Conservation (phyloP, 1,140 invertebrate species). For the Popillia japonica region DNA sequence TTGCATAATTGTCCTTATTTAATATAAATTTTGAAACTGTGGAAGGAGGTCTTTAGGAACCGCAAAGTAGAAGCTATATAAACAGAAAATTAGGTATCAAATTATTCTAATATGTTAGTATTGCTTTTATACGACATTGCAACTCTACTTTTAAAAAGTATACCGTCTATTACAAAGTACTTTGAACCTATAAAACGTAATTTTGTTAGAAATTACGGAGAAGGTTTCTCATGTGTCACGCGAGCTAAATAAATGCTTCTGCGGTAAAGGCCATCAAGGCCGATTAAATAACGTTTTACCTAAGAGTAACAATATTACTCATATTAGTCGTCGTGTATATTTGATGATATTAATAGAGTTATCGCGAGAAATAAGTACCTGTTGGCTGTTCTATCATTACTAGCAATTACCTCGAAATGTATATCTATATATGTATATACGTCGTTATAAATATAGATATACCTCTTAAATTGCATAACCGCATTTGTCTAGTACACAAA, state of each 20-base stretch:
- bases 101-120: too few relatives aligned
- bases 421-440: too few relatives aligned
- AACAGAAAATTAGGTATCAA: too few relatives aligned
- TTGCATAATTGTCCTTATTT: too few relatives aligned
- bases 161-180: neutral
- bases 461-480: neutral
- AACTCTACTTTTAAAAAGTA: neutral
- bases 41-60: too few relatives aligned
- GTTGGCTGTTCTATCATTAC: too few relatives aligned
- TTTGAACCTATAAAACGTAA: neutral
- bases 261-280: neutral
- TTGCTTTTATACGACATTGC: too few relatives aligned
- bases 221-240: neutral
- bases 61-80: too few relatives aligned
- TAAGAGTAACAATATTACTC: neutral
- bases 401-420: too few relatives aligned
- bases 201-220: neutral
- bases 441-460: neutral
- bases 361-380: too few relatives aligned
- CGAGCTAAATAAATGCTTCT: neutral
- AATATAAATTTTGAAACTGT: too few relatives aligned
- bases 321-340: neutral
- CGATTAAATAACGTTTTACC: neutral
- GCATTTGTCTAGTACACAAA: neutral
- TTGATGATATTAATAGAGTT: neutral